Percentiles rank a stretch among this genome's conserved stretches.
Conservation (phyloP, 2,113 vertebrate genomes). For the Apaloderma vittatum region DNA sequence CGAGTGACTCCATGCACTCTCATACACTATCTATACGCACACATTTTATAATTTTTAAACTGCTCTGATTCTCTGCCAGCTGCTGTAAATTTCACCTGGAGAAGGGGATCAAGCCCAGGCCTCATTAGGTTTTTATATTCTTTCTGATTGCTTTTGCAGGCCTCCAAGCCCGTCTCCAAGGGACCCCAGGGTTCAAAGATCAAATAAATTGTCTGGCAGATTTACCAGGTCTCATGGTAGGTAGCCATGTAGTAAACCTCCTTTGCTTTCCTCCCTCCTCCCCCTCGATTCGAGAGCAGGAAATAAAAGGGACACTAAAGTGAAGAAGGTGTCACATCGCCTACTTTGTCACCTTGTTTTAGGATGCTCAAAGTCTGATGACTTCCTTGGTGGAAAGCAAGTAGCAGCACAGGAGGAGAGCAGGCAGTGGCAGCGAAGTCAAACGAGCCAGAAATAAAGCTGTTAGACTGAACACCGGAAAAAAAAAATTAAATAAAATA, state of each 20-base stretch:
- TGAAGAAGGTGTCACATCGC: background rate
- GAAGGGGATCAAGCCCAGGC: constrained; percentile 46
- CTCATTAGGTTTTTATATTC: constrained; percentile 71
- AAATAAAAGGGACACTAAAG: background rate
- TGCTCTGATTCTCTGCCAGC: constrained; percentile 59
- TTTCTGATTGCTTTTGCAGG: constrained; percentile 79
- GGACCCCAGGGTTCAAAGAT: constrained; percentile 77
- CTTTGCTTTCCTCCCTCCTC: background rate
- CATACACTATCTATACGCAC: background rate
- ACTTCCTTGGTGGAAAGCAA: background rate
- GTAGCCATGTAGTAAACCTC: constrained; percentile 71
- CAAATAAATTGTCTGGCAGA: constrained; percentile 83
- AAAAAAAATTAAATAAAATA: too few relatives aligned
- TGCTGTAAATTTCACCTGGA: constrained; percentile 45
- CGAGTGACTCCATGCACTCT: background rate
- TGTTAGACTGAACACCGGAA: background rate
- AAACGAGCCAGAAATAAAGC: background rate
- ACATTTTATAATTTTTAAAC: constrained; percentile 39
- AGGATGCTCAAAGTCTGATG: background rate
- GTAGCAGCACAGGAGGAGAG: background rate
- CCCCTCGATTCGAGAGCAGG: background rate
- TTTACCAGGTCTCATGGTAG: constrained; percentile 68
- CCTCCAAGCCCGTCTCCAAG: constrained; percentile 56
- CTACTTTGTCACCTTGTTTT: background rate
- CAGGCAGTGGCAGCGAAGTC: background rate